Evolutionary conservation across 2,797 vertebrate genomes (phyloP).

Genomic region (Lagodon rhomboides): DNA sequence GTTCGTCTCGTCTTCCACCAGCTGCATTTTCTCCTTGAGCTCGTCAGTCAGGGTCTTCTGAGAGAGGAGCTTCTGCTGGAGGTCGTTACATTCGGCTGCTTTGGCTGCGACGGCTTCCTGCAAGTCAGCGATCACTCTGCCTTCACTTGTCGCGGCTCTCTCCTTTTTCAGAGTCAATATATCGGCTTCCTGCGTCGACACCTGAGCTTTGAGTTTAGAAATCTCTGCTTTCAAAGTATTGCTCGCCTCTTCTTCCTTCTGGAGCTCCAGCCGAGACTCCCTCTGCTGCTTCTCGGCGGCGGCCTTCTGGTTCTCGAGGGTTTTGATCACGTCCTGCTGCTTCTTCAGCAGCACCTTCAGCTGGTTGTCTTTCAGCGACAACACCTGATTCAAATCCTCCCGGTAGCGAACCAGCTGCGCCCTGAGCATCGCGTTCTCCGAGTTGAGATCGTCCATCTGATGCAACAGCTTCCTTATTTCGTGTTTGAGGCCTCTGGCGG

Average conservation of each 20-base stretch:
- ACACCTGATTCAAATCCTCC: constrained; percentile 92
- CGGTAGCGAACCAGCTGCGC: constrained; percentile 92
- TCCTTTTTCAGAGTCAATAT: constrained; percentile 59
- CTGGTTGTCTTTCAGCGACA: constrained; percentile 93
- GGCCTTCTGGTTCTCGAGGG: constrained; percentile 87
- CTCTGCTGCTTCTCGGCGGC: constrained; percentile 82
- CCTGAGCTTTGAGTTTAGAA: constrained; percentile 62
- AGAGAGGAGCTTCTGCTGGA: constrained; percentile 81
- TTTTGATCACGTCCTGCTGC: constrained; percentile 89
- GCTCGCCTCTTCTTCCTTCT: constrained; percentile 74
- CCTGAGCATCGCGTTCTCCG: constrained; percentile 93
- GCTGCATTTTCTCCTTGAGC: constrained; percentile 69
- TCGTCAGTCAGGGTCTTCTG: constrained; percentile 65
- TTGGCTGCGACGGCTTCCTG: constrained; percentile 80
- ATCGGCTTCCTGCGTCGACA: constrained; percentile 68
- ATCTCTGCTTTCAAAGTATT: constrained; percentile 68
- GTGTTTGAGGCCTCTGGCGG: constrained; percentile 86
- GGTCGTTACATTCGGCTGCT: constrained; percentile 79
- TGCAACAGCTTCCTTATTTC: constrained; percentile 87
- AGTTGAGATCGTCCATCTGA: constrained; percentile 92
- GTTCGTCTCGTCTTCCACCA: constrained; percentile 72
- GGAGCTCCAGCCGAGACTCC: constrained; percentile 73
- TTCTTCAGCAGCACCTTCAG: constrained; percentile 90
- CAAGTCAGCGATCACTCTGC: constrained; percentile 80
- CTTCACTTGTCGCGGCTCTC: constrained; percentile 58